phyloP scores from a whole-genome alignment of 2,113 vertebrate genomes.

The Brachypteracias leptosomus region DNA sequence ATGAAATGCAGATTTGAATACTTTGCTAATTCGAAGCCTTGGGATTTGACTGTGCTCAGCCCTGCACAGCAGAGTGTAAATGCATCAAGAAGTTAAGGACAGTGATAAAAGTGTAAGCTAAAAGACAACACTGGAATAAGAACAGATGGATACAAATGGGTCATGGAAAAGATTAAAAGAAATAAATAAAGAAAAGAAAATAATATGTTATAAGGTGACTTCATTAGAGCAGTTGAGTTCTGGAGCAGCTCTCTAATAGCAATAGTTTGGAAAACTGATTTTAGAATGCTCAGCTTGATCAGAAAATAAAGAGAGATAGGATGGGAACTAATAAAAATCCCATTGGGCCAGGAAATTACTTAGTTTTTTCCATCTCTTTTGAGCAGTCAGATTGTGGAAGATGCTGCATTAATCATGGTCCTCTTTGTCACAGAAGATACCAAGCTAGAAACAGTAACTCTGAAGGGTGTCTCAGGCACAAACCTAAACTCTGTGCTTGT shows the following conservation, averaged over 20 bases:
- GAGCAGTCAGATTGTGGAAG: not conserved
- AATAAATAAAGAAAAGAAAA: too few relatives aligned
- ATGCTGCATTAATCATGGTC: not conserved
- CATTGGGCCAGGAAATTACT: not conserved
- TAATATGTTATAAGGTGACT: not conserved
- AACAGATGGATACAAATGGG: not conserved
- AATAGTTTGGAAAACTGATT: not conserved
- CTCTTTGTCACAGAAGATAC: not conserved
- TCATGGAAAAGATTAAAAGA: not conserved
- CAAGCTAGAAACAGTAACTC: not conserved
- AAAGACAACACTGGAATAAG: not conserved
- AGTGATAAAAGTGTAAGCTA: not conserved
- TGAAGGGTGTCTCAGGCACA: accelerated
- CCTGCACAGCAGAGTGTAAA: not conserved
- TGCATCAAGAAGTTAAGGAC: not conserved
- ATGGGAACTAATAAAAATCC: not conserved
- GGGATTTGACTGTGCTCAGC: not conserved
- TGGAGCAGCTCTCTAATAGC: not conserved
- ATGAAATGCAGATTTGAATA: not conserved
- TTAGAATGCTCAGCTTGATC: not conserved
- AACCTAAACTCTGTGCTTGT: not conserved
- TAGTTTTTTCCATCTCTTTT: not conserved
- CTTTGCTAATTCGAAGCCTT: not conserved
- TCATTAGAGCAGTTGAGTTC: not conserved
- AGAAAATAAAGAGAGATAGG: not conserved